Conservation (phyloP, 64 coral and sea anemone species). For the Stylophora pistillata region DNA sequence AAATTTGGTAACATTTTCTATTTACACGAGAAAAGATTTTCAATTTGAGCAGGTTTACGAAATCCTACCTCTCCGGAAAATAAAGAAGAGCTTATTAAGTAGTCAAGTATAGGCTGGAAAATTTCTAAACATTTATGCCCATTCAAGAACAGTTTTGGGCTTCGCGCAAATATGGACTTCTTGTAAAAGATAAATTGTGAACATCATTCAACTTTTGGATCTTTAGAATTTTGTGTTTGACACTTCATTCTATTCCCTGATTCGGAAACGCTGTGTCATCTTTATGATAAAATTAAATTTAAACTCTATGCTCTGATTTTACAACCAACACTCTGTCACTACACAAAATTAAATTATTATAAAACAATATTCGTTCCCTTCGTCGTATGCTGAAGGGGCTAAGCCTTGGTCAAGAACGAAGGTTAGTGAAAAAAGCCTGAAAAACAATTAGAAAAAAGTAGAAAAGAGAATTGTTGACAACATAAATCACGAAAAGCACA, state of each 20-base stretch:
- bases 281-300: background rate
- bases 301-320: background rate
- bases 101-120: too few relatives aligned
- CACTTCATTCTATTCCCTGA: background rate
- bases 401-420: slow-evolving; percentile 66
- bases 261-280: background rate
- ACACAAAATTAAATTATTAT: background rate
- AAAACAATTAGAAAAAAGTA: background rate
- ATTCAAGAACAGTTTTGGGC: too few relatives aligned
- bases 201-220: too few relatives aligned
- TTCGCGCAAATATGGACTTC: too few relatives aligned
- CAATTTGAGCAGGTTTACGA: too few relatives aligned
- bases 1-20: too few relatives aligned
- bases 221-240: background rate
- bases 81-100: too few relatives aligned
- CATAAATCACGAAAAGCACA: background rate
- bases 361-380: background rate
- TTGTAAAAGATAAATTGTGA: too few relatives aligned
- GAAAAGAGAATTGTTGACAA: background rate
- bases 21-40: too few relatives aligned
- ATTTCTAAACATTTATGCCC: too few relatives aligned
- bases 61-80: too few relatives aligned
- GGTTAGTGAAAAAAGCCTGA: slow-evolving; percentile 78
- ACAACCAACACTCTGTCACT: background rate
- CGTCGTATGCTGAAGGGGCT: background rate